Percentiles rank a stretch among this genome's conserved stretches.
phyloP scores from a whole-genome alignment of 2,113 vertebrate genomes.

The Acrocephalus kingi region DNA sequence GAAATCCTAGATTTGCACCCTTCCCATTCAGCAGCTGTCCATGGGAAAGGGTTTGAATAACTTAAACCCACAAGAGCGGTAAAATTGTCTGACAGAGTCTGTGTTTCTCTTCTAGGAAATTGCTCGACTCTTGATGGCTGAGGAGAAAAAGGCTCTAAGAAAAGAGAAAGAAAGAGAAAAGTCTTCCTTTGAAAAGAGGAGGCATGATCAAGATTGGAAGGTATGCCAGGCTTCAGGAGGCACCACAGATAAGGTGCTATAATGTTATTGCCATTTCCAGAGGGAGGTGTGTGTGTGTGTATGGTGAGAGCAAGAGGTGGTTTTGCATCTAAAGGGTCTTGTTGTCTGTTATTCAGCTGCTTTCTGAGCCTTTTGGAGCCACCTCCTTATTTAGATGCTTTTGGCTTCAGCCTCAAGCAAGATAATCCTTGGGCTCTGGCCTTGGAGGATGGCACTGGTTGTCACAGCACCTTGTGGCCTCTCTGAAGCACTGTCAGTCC shows the following conservation, averaged over 20 bases:
- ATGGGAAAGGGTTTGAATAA: not conserved
- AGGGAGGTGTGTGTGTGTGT: not conserved
- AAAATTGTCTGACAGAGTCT: not conserved
- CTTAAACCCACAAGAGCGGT: not conserved
- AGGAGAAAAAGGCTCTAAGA: conserved; percentile 88
- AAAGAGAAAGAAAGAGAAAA: conserved; percentile 83
- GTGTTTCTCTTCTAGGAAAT: conserved; percentile 81
- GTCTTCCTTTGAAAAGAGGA: conserved; percentile 78
- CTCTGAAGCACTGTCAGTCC: not conserved
- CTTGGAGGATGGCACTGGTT: not conserved
- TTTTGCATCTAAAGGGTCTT: not conserved
- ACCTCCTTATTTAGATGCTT: not conserved
- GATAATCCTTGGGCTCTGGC: not conserved
- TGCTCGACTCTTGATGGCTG: conserved; percentile 88
- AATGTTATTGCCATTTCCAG: not conserved
- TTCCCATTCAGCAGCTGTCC: not conserved
- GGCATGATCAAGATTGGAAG: conserved; percentile 83
- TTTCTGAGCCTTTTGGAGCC: not conserved
- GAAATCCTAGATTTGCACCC: not conserved
- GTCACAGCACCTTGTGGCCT: not conserved
- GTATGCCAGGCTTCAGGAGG: conserved; percentile 62
- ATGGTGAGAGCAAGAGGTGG: not conserved
- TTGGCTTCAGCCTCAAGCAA: not conserved
- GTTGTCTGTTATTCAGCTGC: not conserved
- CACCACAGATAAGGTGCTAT: not conserved